phyloP scores from a whole-genome alignment of 2,113 vertebrate species.

The Papio anubis region DNA sequence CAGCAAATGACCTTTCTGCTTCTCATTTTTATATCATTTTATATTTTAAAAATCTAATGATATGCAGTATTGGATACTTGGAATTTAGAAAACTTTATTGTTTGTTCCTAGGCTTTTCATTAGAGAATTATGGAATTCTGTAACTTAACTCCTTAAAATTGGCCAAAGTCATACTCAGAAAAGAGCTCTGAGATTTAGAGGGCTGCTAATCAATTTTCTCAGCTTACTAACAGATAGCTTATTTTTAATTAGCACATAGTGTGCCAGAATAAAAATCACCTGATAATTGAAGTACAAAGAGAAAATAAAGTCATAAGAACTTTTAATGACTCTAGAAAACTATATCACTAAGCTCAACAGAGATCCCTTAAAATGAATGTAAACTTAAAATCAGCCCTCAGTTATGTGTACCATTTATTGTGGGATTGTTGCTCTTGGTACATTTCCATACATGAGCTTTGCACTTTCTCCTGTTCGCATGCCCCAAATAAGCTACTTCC shows the following conservation, averaged over 20 bases:
- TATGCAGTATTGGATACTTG: neutral
- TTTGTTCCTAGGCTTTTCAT: neutral
- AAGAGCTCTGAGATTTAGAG: constrained; percentile 32
- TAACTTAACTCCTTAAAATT: constrained; percentile 48
- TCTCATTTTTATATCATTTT: neutral
- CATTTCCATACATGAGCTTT: constrained; percentile 83
- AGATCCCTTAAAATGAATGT: constrained; percentile 53
- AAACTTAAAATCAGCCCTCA: constrained; percentile 48
- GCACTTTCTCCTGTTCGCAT: constrained; percentile 58
- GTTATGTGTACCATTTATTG: constrained; percentile 64
- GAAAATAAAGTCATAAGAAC: constrained; percentile 32
- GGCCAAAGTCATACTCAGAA: constrained; percentile 31
- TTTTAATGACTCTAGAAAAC: constrained; percentile 56
- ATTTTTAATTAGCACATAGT: constrained; percentile 55
- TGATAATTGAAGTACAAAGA: constrained; percentile 48
- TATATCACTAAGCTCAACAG: constrained; percentile 42
- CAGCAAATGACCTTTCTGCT: neutral
- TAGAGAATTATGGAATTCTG: neutral
- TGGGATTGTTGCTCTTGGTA: constrained; percentile 84
- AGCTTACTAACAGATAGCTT: constrained; percentile 18
- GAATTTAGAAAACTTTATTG: neutral
- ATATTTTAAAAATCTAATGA: neutral
- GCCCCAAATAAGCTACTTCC: constrained; percentile 59
- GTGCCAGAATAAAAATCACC: neutral
- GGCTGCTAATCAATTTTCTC: constrained; percentile 55